A percentile compares a stretch with the other conserved stretches of the same genome.
Conservation (phyloP, 2,888 invertebrate genomes). For the Drosophila atroscutellata region DNA sequence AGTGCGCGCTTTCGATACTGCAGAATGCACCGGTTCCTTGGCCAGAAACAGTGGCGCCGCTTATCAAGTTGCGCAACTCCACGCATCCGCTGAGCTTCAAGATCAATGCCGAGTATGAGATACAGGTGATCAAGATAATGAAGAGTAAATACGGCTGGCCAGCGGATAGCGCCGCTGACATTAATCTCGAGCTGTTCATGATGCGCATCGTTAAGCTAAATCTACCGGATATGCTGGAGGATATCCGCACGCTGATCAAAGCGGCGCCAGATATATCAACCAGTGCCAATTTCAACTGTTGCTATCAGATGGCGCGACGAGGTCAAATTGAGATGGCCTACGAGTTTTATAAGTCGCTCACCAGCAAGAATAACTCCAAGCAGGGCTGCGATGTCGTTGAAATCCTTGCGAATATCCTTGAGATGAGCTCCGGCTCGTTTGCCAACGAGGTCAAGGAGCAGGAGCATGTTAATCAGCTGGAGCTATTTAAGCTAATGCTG, state of each 20-base stretch:
- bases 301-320: conserved; percentile 81
- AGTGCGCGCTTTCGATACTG: conserved; percentile 81
- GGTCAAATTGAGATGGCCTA: conserved; percentile 81
- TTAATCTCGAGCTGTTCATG: conserved; percentile 81
- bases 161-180: conserved; percentile 74
- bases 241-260: conserved; percentile 80
- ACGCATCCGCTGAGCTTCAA: conserved; percentile 83
- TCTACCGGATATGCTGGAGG: conserved; percentile 83
- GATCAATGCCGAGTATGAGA: conserved; percentile 83
- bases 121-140: conserved; percentile 84
- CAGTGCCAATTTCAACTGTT: conserved; percentile 83
- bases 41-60: conserved; percentile 80
- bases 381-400: conserved; percentile 74
- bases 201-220: conserved; percentile 83
- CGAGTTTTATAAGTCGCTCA: conserved; percentile 78
- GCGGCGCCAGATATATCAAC: conserved; percentile 81
- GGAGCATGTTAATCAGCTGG: conserved; percentile 75
- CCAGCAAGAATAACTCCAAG: conserved; percentile 60
- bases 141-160: conserved; percentile 85
- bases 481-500: conserved; percentile 80
- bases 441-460: conserved; percentile 45
- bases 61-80: conserved; percentile 82
- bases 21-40: conserved; percentile 84
- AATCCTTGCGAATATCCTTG: conserved; percentile 69
- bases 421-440: conserved; percentile 49